Evolutionary conservation across 2,888 invertebrate genomes (phyloP), one percentile per base, ranked within the genome.

Genomic region (Oligia fasciuncula): DNA sequence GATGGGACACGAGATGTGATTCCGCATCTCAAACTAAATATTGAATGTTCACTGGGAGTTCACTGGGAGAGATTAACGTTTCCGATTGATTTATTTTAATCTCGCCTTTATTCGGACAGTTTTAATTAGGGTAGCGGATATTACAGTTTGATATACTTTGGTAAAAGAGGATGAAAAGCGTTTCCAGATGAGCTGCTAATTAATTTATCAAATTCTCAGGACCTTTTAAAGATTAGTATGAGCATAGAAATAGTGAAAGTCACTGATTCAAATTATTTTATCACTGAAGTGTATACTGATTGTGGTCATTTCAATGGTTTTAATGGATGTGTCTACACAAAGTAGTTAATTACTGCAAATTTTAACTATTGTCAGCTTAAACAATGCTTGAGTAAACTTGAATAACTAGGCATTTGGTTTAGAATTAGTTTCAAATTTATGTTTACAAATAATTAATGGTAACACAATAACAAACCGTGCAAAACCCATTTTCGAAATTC

Each of bases 21-120:
- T 70, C 51, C 13, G 13, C 14, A 63, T n/a, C 35, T 51, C 46
- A 71, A 54, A n/a, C 35, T 62, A 49, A 62, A 65, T 60, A 79
- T 51, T 69, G 23, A 23, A 73, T 73, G 23, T 57, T 68, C 43
- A 51, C 51, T 23, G 43, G 49, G 1, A 65, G 23, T 14, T n/a
- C n/a, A n/a, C n/a, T n/a, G n/a, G n/a, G n/a, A n/a, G n/a, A 35
- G 62, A 51, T 40, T 63, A 46, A 57, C 14, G 46, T 43, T 65
- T 65, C 35, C n/a, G 14, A 65, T 80, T 69, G 29, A 49, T 57
- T 80, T 57, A 63, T 74, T 74, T 57, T 57, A 49, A 63, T 74
- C 11, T 29, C 8, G 17, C 17, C 11, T 49, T 40, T 2, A 63
- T 49, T 68, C 9, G n/a, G 4, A 46, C 46, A 40, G 54, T 73